phyloP scores from a whole-genome alignment of 2,888 invertebrate genomes.

The Ichneumoninae sp. region DNA sequence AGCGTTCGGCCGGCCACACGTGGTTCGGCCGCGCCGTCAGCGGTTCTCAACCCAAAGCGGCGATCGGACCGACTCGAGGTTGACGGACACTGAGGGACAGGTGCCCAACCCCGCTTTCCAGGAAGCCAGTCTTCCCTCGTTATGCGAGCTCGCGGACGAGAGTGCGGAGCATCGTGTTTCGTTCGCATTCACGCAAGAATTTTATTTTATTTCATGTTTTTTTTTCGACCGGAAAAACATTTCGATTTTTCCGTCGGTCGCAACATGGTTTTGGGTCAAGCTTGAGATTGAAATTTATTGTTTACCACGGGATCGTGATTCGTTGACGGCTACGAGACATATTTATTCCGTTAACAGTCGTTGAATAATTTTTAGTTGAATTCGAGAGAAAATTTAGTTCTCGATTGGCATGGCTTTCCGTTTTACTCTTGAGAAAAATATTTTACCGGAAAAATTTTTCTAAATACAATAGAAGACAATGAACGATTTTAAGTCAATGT shows the following conservation, averaged over 20 bases:
- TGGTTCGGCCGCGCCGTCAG: slow-evolving; percentile 67
- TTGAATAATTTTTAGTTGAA: not conserved
- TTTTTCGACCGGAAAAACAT: slow-evolving; percentile 3
- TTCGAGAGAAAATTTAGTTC: not conserved
- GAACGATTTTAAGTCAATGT: not conserved
- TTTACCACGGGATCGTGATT: not conserved
- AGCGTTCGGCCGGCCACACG: slow-evolving; percentile 65
- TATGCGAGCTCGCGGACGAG: slow-evolving; percentile 69
- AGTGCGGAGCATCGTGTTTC: slow-evolving; percentile 49
- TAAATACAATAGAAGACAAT: not conserved
- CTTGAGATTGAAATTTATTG: not conserved
- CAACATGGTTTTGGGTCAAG: not conserved
- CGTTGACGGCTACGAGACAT: not conserved
- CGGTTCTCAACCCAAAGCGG: slow-evolving; percentile 59
- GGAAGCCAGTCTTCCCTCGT: slow-evolving; percentile 79
- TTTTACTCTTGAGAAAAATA: not conserved
- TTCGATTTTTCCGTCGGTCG: not conserved
- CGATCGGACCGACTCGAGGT: slow-evolving; percentile 59
- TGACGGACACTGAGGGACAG: slow-evolving; percentile 82
- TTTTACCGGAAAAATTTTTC: not conserved
- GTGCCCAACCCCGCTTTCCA: slow-evolving; percentile 83
- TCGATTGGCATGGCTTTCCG: not conserved
- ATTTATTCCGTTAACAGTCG: not conserved
- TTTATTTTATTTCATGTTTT: slow-evolving; percentile 1
- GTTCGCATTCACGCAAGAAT: slow-evolving; percentile 24